Base-by-base conservation (phyloP, 2,797 vertebrate genomes). In the Craterocephalus amniculus region DNA sequence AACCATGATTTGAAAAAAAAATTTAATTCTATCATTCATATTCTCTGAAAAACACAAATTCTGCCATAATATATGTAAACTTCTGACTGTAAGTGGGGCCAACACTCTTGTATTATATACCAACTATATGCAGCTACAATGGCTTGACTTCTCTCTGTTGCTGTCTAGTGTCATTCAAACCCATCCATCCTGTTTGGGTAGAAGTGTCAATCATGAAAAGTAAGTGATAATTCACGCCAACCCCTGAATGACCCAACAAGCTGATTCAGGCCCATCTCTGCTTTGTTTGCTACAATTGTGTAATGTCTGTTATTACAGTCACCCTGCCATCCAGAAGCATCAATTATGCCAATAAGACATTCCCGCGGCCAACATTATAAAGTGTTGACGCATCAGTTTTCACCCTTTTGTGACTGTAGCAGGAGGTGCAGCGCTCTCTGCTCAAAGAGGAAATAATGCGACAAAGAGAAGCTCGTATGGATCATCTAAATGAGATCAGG, bases 281-380 rank as follows among this genome's bases (percentile, higher is more conserved):
- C 62, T 63, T 67, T 71, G 78, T 73, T 49, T 74, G 68, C 70
- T 66, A 48, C 70, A 12, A 70, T 69, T 63, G 75, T 56, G 72
- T 84, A 84, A 83, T 85, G 79, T 67, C 72, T 87, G 73, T 70
- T 86, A 85, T 85, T 79, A 83, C 67, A 74, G 69, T 76, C 64
- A 57, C 57, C 80, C 76, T 70, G 79, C 64, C 80, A 75, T 74
- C 72, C 83, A 59, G 67, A n/a, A 7, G 78, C 85, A 87, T 88
- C 85, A 88, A 84, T 89, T 88, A 88, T 83, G 75, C 83, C 87
- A 87, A 84, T 85, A 80, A 83, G 83, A 74, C 1, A 35, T 65
- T 69, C 79, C 66, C 65, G 63, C 74, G 80, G 85, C 77, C 84
- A 87, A 78, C 58, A 40, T 84, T 84, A 85, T 38, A 54, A 76